Evolutionary conservation across 23 tunicate genomes (phyloP), one percentile per base, ranked within the genome.

Genomic region (Ciona savignyi): DNA sequence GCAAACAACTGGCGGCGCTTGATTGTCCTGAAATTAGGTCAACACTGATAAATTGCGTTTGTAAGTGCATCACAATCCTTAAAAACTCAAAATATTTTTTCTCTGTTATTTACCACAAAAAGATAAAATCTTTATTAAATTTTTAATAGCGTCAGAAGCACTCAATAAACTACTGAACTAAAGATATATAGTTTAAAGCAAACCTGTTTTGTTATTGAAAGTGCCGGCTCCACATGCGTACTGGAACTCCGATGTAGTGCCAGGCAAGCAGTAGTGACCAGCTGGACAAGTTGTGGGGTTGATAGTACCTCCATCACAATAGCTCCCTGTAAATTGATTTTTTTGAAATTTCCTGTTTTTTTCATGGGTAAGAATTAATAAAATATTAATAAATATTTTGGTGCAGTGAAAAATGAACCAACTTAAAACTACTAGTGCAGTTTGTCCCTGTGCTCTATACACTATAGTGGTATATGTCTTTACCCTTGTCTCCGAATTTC

Each of bases 191-290:
- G 6, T 68, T 70, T 42, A 42, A 42, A 42, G 15, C 9, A 42
- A 9, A 91, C 95, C 86, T 78, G 89, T 87, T 75, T 78, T 35
- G 42, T 86, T 75, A 77, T 90, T 94, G 77, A 79, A 95, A 0
- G 86, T 76, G 22, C 99, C 99, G 35, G 86, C 70, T 4, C 78
- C 87, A 69, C 99, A 95, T 1, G 96, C 88, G 49, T 62, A 84
- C 66, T 94, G 76, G 6, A 34, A 28, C 27, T 63, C 71, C 66
- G 49, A 80, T 32, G 29, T 64, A 1, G 95, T 94, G 19, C 90
- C 86, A 35, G 28, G 9, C 15, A 80, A 87, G 71, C 99, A 94
- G 56, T 68, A 94, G 33, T 87, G 63, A 27, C 99, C 99, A 20
- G 61, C 35, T 25, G 56, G 32, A 73, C 99, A 94, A 48, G 51